A percentile compares a stretch with the other conserved stretches of the same genome.
These are phyloP conservation scores for Nerophis ophidion DNA, from an alignment of 2,113 vertebrate species.

Conservation along the genomic window DNA sequence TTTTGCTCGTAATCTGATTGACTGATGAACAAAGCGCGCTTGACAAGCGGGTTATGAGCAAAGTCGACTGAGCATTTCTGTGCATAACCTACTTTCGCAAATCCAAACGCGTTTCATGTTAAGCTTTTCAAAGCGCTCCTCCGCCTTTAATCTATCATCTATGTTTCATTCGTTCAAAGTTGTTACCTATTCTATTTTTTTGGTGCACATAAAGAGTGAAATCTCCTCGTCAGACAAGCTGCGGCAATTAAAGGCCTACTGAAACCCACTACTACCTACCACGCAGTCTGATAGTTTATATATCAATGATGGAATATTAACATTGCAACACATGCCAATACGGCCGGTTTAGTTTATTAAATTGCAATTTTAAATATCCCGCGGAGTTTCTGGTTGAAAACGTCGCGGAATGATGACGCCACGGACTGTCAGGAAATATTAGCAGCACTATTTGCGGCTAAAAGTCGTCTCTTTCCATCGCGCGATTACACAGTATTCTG, in stretches of 20 bases:
- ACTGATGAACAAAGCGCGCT: slow-evolving; percentile 63
- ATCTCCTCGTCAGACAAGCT: slow-evolving; percentile 71
- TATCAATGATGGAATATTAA: too few species aligned
- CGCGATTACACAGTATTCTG: too few species aligned
- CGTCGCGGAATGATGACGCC: too few species aligned
- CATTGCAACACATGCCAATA: too few species aligned
- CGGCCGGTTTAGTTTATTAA: too few species aligned
- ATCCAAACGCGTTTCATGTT: slow-evolving; percentile 63
- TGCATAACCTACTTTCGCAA: slow-evolving; percentile 64
- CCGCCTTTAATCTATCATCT: slow-evolving; percentile 68
- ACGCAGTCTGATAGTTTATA: too few species aligned
- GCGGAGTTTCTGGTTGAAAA: too few species aligned
- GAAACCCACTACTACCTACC: too few species aligned
- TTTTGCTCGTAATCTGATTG: slow-evolving; percentile 66
- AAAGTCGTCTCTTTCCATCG: too few species aligned
- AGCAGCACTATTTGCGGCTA: too few species aligned
- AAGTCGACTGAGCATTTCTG: slow-evolving; percentile 47
- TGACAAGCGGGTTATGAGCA: slow-evolving; percentile 54
- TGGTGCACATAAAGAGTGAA: slow-evolving; percentile 62
- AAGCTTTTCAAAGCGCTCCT: slow-evolving; percentile 63
- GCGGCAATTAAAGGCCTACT: slow-evolving; percentile 74
- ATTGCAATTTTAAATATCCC: too few species aligned
- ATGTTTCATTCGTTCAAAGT: slow-evolving; percentile 69
- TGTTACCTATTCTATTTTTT: slow-evolving; percentile 52
- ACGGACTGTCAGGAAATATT: too few species aligned